Base-by-base conservation (phyloP, 1,140 invertebrate species). In the Drosophila pectinifera region DNA sequence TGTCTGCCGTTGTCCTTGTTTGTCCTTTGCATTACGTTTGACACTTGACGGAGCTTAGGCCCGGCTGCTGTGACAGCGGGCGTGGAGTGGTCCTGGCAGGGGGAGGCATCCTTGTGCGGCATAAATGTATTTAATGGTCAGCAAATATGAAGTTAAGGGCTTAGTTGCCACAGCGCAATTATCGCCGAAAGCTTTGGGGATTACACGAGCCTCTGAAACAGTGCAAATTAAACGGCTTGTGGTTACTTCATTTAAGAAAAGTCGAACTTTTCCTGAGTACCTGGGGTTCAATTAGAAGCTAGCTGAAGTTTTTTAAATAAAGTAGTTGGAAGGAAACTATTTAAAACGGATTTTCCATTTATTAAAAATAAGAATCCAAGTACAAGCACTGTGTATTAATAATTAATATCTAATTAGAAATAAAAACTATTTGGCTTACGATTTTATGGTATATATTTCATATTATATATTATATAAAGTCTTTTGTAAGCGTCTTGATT, bases 21-120 rank as follows among this genome's bases (percentile, higher is more conserved):
- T 73, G 74, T 64, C 59, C 59, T 64, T 54, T 69, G 74, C 80
- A 84, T 88, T 89, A 89, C 69, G 79, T 46, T 59, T 84, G 85
- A 88, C 84, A 88, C 84, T 89, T 89, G 85, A 89, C 59, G 69
- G 65, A 89, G 84, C 85, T 89, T 89, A 89, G 73, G 80, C 80
- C 46, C 82, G 80, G 89, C 89, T 80, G 80, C 62, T 75, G 39
- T 80, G 85, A 89, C 84, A 89, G 68, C 59, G 65, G 58, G 51
- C 41, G 61, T 48, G 16, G 38, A 45, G 36, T 43, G 16, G 54
- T 20, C 11, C 18, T n/a, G 36, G 54, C 36, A 20, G 24, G 55
- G 16, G 24, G 28, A 28, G 28, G 22, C 42, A 43, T 31, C 28
- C 59, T 61, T 65, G 62, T 41, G 58, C 42, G 31, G 59, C 73